Base-by-base conservation (phyloP, 2,797 vertebrate genomes). In the Masticophis lateralis region DNA sequence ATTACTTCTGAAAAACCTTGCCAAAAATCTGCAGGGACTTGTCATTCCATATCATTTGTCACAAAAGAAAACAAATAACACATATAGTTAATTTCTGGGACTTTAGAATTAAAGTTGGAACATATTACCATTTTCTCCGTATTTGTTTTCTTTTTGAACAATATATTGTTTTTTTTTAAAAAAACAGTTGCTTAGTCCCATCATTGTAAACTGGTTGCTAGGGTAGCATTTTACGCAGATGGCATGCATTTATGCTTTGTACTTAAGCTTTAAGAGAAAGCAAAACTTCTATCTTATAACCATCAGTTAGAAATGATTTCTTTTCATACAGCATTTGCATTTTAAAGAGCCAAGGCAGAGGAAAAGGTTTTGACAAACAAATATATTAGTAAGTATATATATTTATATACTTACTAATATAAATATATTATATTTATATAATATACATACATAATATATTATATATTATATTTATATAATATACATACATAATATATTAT, bases 151-250 rank as follows among this genome's bases (percentile, higher is more conserved):
- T 56, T 20, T 86, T 55, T 91, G 91, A 87, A 92, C 95, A 96
- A 96, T 43, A 91, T 94, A 95, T 61, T 90, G 93, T 91, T 94
- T 95, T 91, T 0, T 0, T 63, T 25, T 9, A 60, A 60, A 60
- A 61, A 47, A 94, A 92, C 89, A 90, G 90, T 94, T 96, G 94
- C 89, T 60, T 83, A 57, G n/a, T 51, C 56, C 88, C 57, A 27
- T 55, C 10, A 87, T 55, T 55, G 90, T 2, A 9, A 92, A 92
- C 92, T 87, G 94, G 96, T 96, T 97, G 96, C 90, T 94, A 0
- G 43, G 66, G 87, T 32, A 59, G 53, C 66, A 47, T 60, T 92
- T 83, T n/a, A 59, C 43, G 51, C 37, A 89, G 87, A 88, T 47
- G 47, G 56, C 37, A 32, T 25, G 11, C 55, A 32, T 60, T 56